Conservation (phyloP, 2,888 invertebrate species). For the Seira sanloemensis region DNA sequence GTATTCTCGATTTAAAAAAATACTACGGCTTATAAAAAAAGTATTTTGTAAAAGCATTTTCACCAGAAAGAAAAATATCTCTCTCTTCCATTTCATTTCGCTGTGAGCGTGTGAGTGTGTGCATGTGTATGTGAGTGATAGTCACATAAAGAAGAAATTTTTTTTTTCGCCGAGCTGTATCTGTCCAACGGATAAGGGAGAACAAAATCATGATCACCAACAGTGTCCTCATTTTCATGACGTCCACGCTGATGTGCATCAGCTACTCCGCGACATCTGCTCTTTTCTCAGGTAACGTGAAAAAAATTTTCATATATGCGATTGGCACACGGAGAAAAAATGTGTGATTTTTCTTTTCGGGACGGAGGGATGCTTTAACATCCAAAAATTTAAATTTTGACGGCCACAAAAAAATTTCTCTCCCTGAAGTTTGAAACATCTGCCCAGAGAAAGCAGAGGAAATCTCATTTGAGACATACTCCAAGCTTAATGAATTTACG, state of each 20-base stretch:
- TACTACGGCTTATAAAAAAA: not conserved
- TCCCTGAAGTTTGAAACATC: too few species aligned
- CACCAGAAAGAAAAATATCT: not conserved
- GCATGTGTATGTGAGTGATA: constrained; percentile 3
- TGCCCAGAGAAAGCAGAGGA: too few species aligned
- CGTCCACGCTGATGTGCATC: constrained; percentile 67
- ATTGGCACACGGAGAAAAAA: too few species aligned
- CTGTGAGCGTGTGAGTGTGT: not conserved
- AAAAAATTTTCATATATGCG: too few species aligned
- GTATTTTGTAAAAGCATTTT: not conserved
- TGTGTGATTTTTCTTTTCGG: too few species aligned
- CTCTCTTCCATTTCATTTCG: not conserved
- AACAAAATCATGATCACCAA: constrained; percentile 67
- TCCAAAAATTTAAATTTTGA: too few species aligned
- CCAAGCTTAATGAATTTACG: too few species aligned
- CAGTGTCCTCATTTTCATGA: constrained; percentile 68
- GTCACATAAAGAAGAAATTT: too few species aligned
- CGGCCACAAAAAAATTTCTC: too few species aligned
- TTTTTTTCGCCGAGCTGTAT: constrained; percentile 43
- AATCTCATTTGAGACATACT: too few species aligned
- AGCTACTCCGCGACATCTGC: constrained; percentile 65
- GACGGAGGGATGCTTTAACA: too few species aligned
- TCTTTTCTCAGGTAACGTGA: constrained; percentile 66
- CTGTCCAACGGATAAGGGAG: constrained; percentile 42
- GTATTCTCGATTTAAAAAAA: not conserved